Evolutionary conservation across 2,888 invertebrate species (phyloP).

Genomic region (Gryllus longicercus): DNA sequence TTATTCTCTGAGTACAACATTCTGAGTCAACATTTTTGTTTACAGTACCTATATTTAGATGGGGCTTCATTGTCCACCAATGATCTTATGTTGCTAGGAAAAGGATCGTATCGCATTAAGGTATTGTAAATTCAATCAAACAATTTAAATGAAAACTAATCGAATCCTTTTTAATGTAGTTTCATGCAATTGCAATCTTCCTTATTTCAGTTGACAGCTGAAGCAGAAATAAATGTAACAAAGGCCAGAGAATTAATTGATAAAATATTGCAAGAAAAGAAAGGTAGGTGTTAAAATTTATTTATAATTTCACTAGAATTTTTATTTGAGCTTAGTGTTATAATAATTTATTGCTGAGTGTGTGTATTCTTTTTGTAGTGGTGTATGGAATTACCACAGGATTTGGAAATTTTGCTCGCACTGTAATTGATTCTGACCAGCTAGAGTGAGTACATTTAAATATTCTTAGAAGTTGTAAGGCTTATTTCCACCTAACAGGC

Average conservation of each 20-base stretch:
- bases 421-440: conserved; percentile 54
- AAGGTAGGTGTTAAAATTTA: conserved; percentile 47
- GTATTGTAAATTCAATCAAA: conserved; percentile 42
- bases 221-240: conserved; percentile 53
- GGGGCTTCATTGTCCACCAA: conserved; percentile 56
- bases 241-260: conserved; percentile 56
- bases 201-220: conserved; percentile 50
- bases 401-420: conserved; percentile 63
- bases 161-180: too few relatives aligned
- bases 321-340: background rate
- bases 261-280: conserved; percentile 56
- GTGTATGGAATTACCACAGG: conserved; percentile 61
- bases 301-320: background rate
- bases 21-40: conserved; percentile 23
- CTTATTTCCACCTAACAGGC: too few relatives aligned
- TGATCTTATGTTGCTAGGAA: conserved; percentile 55
- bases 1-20: too few relatives aligned
- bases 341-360: background rate
- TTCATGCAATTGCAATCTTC: background rate
- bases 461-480: background rate
- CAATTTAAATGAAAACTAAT: too few relatives aligned
- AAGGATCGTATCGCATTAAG: conserved; percentile 54
- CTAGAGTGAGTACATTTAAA: conserved; percentile 49
- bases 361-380: conserved; percentile 44
- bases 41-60: conserved; percentile 54